Base-by-base conservation (phyloP, 2,797 vertebrate species). In the Myiothlypis chrysogaster region DNA sequence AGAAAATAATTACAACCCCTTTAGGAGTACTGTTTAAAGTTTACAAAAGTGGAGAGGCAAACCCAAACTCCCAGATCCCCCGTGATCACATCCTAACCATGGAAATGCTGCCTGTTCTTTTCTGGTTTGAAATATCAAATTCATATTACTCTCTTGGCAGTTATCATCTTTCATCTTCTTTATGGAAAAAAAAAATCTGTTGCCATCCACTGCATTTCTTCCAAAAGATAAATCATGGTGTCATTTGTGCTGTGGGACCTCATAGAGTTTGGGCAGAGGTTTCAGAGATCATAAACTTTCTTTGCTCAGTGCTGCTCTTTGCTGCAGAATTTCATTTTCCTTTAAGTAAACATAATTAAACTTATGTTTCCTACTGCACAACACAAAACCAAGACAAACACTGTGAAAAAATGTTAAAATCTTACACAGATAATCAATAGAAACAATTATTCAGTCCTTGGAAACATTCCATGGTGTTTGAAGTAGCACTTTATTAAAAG, bases 191-290 rank as follows among this genome's bases (percentile, higher is more conserved):
- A 56, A 78, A 99, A 99, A 91, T 99, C 99, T 3, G 98, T 98
- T 49, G 98, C 98, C 98, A 99, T 99, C 98, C 99, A 99, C 96
- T 99, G 99, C 98, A 99, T 99, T 96, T 99, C 99, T 94, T 99
- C 98, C 88, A 99, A 94, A 50, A 99, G 97, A 84, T 98, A 99
- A 96, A 96, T 99, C 99, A 98, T 98, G 99, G 28, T 99, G 98
- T 12, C 98, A 98, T 87, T 99, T 99, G 71, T 98, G 98, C 66
- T 98, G 95, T 3, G 98, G 98, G 11, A 98, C 96, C 94, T 99
- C 99, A 94, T 98, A 98, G 32, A 99, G 98, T 65, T 98, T 99
- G 8, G 99, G 99, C 46, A 99, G 97, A 46, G 98, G 94, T 85
- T 98, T 98, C 70, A 98, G 97, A 6, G 98, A 98, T 98, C 99